phyloP scores from a whole-genome alignment of 2,113 vertebrate genomes.

The Naja naja region DNA sequence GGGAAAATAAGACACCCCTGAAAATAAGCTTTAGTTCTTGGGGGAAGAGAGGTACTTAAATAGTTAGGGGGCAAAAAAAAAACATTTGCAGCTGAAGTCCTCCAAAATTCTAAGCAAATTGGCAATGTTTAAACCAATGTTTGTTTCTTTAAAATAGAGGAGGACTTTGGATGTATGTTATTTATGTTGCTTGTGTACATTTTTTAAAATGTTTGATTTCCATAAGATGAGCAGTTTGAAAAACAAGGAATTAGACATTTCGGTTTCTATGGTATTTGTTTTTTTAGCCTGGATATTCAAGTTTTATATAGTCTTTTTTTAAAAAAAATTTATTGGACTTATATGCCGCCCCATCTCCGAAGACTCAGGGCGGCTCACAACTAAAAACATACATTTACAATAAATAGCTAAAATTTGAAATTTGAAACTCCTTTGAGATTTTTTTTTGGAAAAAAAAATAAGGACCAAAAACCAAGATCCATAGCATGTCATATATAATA shows the following conservation, averaged over 20 bases:
- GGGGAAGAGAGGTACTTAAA: too few species aligned
- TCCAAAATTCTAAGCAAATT: background rate
- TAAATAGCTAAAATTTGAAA: too few species aligned
- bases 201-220: background rate
- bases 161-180: background rate
- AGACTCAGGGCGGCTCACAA: too few species aligned
- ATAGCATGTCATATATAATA: background rate
- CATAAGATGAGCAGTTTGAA: background rate
- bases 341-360: too few species aligned
- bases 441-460: background rate
- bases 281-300: constrained; percentile 8
- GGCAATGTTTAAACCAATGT: background rate
- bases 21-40: too few species aligned
- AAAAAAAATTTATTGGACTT: too few species aligned
- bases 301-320: constrained; percentile 46
- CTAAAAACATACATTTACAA: too few species aligned
- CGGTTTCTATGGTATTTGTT: background rate
- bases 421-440: background rate
- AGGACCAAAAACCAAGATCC: too few species aligned
- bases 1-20: too few species aligned
- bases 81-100: background rate
- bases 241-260: background rate
- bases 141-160: background rate
- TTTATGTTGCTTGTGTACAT: background rate
- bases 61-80: background rate